These are phyloP conservation scores for Silurus glanis DNA, from an alignment of 2,113 vertebrate genomes.

Conservation along the genomic window DNA sequence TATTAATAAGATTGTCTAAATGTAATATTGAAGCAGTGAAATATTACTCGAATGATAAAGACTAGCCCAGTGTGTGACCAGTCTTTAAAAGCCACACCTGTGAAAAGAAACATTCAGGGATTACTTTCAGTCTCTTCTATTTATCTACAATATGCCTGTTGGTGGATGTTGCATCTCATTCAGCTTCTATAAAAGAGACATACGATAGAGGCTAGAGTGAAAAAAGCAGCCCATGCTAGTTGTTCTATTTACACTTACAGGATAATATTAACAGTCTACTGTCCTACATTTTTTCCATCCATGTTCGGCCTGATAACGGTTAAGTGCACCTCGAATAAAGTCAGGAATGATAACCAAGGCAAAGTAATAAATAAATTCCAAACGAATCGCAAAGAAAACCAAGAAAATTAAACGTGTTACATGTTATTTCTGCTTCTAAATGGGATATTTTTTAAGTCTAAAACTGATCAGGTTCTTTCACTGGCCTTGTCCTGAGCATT, in stretches of 20 bases:
- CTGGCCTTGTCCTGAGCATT: not conserved
- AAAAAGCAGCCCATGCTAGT: not conserved
- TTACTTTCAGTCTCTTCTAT: not conserved
- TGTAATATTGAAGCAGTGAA: conserved; percentile 3
- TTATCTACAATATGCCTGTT: not conserved
- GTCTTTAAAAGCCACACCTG: not conserved
- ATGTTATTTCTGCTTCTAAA: not conserved
- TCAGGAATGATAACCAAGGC: conserved; percentile 13
- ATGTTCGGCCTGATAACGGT: not conserved
- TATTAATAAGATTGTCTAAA: not conserved
- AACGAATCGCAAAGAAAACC: not conserved
- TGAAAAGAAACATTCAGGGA: not conserved
- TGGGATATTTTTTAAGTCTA: no score
- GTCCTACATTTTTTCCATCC: not conserved
- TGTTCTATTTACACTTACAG: not conserved
- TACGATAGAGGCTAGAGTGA: not conserved
- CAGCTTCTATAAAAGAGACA: not conserved
- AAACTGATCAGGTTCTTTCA: not conserved
- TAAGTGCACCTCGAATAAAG: not conserved
- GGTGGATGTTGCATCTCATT: not conserved
- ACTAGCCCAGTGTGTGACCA: not conserved
- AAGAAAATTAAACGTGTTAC: not conserved
- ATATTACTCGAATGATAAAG: not conserved
- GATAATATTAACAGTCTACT: conserved; percentile 1
- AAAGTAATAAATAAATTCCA: not conserved